These are phyloP conservation scores for Cephus rjabovi DNA, from an alignment of 2,888 invertebrate species.

Conservation along the genomic window DNA sequence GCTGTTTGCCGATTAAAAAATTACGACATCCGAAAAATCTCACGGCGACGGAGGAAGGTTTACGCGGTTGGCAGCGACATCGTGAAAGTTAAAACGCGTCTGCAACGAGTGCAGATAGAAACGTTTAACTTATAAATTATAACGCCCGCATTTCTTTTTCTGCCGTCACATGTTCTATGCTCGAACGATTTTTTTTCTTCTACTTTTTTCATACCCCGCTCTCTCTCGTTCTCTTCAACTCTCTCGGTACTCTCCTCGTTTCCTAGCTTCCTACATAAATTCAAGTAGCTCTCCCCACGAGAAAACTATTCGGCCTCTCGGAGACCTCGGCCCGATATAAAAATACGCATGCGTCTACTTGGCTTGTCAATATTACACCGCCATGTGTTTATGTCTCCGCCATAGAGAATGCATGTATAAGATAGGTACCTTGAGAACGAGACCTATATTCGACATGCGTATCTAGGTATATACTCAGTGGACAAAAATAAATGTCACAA, in stretches of 20 bases:
- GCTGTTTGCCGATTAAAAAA: not conserved
- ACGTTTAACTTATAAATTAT: conserved; percentile 60
- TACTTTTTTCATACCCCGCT: conserved; percentile 21
- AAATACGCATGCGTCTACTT: conserved; percentile 37
- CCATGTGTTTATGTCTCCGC: conserved; percentile 14
- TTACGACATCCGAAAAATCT: not conserved
- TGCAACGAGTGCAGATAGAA: conserved; percentile 27
- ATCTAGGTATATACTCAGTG: not conserved
- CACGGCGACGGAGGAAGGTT: not conserved
- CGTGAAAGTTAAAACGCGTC: not conserved
- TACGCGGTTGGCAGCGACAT: not conserved
- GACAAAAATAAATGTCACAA: not conserved
- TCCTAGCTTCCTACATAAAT: conserved; percentile 44
- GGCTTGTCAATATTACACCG: conserved; percentile 50
- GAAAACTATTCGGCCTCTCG: conserved; percentile 10
- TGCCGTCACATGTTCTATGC: conserved; percentile 48
- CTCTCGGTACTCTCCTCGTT: conserved; percentile 14
- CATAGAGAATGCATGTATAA: not conserved
- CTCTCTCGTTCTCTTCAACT: conserved; percentile 19
- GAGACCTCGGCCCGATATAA: conserved; percentile 26
- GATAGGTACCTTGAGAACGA: not conserved
- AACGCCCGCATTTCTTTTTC: conserved; percentile 52
- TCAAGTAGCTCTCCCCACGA: conserved; percentile 28
- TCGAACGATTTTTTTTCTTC: conserved; percentile 19
- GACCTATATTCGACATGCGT: not conserved